A percentile compares a stretch with the other conserved stretches of the same genome.
phyloP scores from a whole-genome alignment of 2,113 vertebrate species.

The Alligator sinensis region DNA sequence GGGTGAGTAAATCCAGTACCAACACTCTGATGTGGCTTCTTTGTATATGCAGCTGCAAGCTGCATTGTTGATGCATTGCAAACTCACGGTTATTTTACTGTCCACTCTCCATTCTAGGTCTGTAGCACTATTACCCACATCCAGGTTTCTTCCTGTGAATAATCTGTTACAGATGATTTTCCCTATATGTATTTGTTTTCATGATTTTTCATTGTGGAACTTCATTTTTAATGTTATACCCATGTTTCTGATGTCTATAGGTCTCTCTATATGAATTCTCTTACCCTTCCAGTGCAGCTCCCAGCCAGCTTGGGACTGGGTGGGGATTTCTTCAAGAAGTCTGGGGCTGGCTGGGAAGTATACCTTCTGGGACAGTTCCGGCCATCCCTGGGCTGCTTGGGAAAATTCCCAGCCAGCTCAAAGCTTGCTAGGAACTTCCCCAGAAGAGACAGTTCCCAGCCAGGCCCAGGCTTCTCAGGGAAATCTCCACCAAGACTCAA shows the following conservation, averaged over 20 bases:
- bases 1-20: too few relatives aligned
- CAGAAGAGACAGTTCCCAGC: too few relatives aligned
- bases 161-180: neutral
- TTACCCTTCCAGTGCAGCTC: neutral
- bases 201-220: neutral
- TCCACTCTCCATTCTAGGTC: neutral
- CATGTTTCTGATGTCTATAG: neutral
- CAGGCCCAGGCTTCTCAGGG: too few relatives aligned
- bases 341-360: too few relatives aligned
- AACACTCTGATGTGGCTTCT: slow-evolving; percentile 37
- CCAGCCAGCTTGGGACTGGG: neutral
- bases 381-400: too few relatives aligned
- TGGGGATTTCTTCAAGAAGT: neutral
- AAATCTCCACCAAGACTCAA: too few relatives aligned
- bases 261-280: neutral
- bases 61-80: slow-evolving; percentile 5
- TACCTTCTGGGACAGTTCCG: too few relatives aligned
- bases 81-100: slow-evolving; percentile 23
- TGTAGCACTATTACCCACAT: slow-evolving; percentile 19
- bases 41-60: neutral
- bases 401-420: too few relatives aligned
- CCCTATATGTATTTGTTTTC: neutral
- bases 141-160: neutral
- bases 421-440: too few relatives aligned
- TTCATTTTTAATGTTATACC: neutral